These are phyloP conservation scores for Melopsittacus undulatus DNA, from an alignment of 2,797 vertebrate genomes.

Conservation along the genomic window DNA sequence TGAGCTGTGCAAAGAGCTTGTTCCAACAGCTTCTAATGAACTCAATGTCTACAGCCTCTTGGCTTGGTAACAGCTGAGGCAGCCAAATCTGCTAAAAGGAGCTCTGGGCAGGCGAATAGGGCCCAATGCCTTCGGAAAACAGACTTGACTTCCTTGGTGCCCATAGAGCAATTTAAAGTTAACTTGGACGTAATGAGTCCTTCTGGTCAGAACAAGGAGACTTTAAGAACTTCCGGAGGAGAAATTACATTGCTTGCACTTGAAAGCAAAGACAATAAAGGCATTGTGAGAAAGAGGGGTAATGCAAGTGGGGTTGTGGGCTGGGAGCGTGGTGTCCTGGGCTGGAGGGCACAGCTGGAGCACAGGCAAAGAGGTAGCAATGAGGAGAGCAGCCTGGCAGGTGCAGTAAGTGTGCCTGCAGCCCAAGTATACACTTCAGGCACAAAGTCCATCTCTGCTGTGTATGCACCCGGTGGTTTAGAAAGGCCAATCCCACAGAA, in stretches of 20 bases:
- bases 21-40: slow-evolving; percentile 74
- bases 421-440: not conserved
- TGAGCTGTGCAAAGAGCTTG: slow-evolving; percentile 71
- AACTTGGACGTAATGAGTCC: slow-evolving; percentile 31
- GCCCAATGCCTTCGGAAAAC: slow-evolving; percentile 53
- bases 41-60: slow-evolving; percentile 59
- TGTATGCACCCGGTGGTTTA: not conserved
- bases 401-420: not conserved
- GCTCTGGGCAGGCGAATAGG: slow-evolving; percentile 48
- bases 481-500: not conserved
- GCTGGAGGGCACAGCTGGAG: not conserved
- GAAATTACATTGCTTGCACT: not conserved
- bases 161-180: slow-evolving; percentile 51
- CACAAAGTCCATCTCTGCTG: not conserved
- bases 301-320: not conserved
- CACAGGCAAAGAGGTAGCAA: not conserved
- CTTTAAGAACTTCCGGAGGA: not conserved
- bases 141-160: slow-evolving; percentile 42
- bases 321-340: not conserved
- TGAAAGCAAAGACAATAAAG: not conserved
- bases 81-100: slow-evolving; percentile 62
- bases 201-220: slow-evolving; percentile 24
- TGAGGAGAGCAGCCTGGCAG: not conserved
- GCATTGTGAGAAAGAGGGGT: not conserved
- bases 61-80: slow-evolving; percentile 59